phyloP scores from a whole-genome alignment of 2,797 vertebrate genomes.

The Erpetoichthys calabaricus region DNA sequence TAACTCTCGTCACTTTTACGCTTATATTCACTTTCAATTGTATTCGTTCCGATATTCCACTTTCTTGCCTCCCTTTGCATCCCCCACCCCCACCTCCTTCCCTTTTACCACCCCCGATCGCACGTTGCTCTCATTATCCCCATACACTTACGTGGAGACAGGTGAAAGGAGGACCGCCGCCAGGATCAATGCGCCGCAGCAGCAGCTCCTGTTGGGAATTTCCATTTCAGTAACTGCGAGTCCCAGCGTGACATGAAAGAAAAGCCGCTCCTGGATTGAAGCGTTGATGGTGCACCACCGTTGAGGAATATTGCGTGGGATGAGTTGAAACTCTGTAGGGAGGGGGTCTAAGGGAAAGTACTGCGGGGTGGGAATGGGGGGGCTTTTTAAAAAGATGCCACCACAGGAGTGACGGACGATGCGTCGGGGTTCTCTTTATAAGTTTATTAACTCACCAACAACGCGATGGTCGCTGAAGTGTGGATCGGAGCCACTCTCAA shows the following conservation, averaged over 20 bases:
- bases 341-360: slow-evolving; percentile 6
- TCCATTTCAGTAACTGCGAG: slow-evolving; percentile 53
- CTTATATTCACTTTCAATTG: too few species aligned
- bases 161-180: slow-evolving; percentile 59
- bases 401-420: slow-evolving; percentile 43
- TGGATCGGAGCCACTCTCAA: too few species aligned
- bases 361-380: slow-evolving; percentile 21
- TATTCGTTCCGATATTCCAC: too few species aligned
- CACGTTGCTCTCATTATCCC: background rate
- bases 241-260: slow-evolving; percentile 64
- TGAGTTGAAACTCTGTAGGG: slow-evolving; percentile 5
- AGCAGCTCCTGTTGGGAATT: slow-evolving; percentile 49
- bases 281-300: too few species aligned
- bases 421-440: slow-evolving; percentile 9
- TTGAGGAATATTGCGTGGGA: slow-evolving; percentile 13
- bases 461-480: too few species aligned
- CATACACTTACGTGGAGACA: slow-evolving; percentile 58
- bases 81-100: background rate
- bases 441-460: too few species aligned
- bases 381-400: slow-evolving; percentile 38
- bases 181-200: slow-evolving; percentile 61
- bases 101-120: too few species aligned
- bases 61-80: too few species aligned
- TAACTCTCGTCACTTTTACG: too few species aligned
- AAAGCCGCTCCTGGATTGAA: background rate